Base-by-base conservation (phyloP, 2,797 vertebrate species). In the Trematomus bernacchii region DNA sequence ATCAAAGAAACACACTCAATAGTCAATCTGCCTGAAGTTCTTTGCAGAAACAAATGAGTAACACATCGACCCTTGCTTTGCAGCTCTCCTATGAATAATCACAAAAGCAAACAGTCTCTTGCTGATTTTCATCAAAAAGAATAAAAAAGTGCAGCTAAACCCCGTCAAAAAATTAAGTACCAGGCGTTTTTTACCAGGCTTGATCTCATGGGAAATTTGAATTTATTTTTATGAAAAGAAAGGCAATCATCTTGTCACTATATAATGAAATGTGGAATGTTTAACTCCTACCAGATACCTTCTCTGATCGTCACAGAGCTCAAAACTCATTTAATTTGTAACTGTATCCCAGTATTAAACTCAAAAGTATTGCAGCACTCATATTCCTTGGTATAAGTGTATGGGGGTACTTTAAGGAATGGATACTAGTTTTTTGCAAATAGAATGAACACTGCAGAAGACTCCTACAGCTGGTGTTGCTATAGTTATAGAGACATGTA, bases 41-140 rank as follows among this genome's bases (percentile, higher is more conserved):
- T 30, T 30, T 30, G 30, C 30, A 30, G 30, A 30, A 30, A 30
- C 30, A 30, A 30, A 30, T 3, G 2, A 30, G 30, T 30, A 30
- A 6, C 30, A 30, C 30, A 30, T 30, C 30, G 30, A 30, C 30
- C 30, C 30, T 30, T 30, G 30, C 30, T 30, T 3, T 30, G 30
- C 30, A 21, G 21, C 21, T 21, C 21, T 21, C 21, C 21, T 21
- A 21, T 21, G 21, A 2, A 21, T 21, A 21, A 21, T 21, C 21
- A 21, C 21, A 21, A 21, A 21, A 21, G 23, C 19, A 53, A 42
- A 47, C 27, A 23, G 62, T n/a, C 53, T 65, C 43, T 71, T 30
- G 30, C 30, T 30, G 30, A 30, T 30, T 30, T 62, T 54, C 47
- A 66, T 61, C 55, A 66, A 44, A 73, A 37, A 13, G 62, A 66